Conservation (phyloP, 2,113 vertebrate species). For the Oncorhynchus tshawytscha region DNA sequence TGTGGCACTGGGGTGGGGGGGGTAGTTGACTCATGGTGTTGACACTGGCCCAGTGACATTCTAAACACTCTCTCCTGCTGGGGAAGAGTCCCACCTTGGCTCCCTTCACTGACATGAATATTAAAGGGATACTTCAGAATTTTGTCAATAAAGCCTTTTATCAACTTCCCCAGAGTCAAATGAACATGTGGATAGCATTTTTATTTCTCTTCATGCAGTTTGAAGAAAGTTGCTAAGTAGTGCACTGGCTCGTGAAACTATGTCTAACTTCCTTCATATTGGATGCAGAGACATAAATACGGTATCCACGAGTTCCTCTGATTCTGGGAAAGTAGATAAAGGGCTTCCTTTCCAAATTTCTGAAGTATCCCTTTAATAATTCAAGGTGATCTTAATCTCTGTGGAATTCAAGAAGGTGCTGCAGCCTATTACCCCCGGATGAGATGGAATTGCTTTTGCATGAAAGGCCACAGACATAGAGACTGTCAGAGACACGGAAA, state of each 20-base stretch:
- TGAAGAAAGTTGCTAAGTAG: no score
- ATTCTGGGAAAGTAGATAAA: no score
- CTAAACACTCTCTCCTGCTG: slow-evolving; percentile 39
- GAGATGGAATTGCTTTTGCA: slow-evolving; percentile 57
- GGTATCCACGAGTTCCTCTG: no score
- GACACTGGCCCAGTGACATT: slow-evolving; percentile 60
- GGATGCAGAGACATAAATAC: no score
- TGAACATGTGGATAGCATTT: no score
- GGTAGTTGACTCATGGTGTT: slow-evolving; percentile 53
- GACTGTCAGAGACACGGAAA: slow-evolving; percentile 10
- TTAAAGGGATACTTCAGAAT: slow-evolving; percentile 15
- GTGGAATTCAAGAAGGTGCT: slow-evolving; percentile 42
- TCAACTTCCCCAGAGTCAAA: no score
- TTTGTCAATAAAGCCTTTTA: no score
- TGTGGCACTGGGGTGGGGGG: slow-evolving; percentile 2
- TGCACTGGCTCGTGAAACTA: no score
- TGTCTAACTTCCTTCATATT: no score
- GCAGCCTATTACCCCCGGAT: slow-evolving; percentile 57
- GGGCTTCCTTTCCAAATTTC: no score
- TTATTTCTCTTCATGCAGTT: no score
- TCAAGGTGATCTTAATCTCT: slow-evolving; percentile 63
- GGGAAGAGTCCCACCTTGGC: slow-evolving; percentile 21
- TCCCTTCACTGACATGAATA: slow-evolving; percentile 54
- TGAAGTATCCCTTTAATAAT: slow-evolving; percentile 52
- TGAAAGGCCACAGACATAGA: slow-evolving; percentile 54